A percentile compares a stretch with the other conserved stretches of the same genome.
phyloP scores from a whole-genome alignment of 2,797 vertebrate species.

The Neosilurus hyrtlii region DNA sequence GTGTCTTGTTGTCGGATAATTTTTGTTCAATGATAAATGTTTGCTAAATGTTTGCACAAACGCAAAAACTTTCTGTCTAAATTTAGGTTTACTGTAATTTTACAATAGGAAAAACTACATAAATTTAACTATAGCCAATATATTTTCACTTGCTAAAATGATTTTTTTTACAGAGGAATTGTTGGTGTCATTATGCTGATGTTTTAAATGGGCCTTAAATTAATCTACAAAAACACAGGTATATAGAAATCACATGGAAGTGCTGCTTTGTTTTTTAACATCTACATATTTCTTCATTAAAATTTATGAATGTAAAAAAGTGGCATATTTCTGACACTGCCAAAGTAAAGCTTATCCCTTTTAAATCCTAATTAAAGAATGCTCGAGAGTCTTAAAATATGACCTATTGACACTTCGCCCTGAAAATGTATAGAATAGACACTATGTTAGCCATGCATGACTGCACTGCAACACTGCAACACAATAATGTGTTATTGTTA shows the following conservation, averaged over 20 bases:
- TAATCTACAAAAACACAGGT: background rate
- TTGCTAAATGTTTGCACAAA: background rate
- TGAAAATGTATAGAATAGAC: conserved; percentile 3
- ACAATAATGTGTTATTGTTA: conserved; percentile 4
- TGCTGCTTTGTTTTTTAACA: background rate
- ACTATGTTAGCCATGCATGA: background rate
- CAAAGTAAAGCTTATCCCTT: conserved; percentile 11
- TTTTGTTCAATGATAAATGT: background rate
- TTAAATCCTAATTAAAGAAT: background rate
- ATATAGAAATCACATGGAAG: background rate
- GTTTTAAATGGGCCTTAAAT: background rate
- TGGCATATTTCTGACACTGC: background rate
- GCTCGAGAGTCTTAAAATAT: background rate
- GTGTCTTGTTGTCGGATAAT: background rate
- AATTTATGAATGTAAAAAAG: background rate
- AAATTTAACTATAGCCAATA: background rate
- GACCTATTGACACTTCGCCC: conserved; percentile 12
- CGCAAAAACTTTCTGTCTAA: too few species aligned
- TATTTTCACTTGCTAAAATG: background rate
- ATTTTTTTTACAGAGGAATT: background rate
- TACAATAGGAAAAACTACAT: too few species aligned
- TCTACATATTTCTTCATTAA: conserved; percentile 6
- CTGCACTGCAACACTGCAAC: conserved; percentile 2
- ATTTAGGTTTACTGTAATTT: background rate
- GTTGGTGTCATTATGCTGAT: background rate